Conservation (phyloP, 37 sponge, comb jelly and placozoan genomes). For the Halisarca cf. caerulea region DNA sequence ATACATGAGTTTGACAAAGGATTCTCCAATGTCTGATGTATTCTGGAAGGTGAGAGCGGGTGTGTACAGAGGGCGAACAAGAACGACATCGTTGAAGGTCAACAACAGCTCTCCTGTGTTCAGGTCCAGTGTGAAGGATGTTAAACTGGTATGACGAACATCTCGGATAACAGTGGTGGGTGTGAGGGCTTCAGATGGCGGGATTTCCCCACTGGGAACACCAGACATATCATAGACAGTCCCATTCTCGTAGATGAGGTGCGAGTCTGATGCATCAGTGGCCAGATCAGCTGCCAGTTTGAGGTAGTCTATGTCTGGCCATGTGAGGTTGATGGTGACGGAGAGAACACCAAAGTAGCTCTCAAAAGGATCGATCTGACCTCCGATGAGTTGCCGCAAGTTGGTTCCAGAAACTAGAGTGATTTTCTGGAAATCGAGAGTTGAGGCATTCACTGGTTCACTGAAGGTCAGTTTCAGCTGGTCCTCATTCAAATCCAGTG, state of each 20-base stretch:
- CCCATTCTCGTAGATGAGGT: slow-evolving; percentile 40
- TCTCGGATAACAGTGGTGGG: slow-evolving; percentile 57
- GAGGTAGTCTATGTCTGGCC: slow-evolving; percentile 76
- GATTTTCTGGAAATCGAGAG: slow-evolving; percentile 39
- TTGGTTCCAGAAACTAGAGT: slow-evolving; percentile 56
- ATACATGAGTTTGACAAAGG: slow-evolving; percentile 50
- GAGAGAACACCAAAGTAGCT: slow-evolving; percentile 64
- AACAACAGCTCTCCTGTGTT: slow-evolving; percentile 69
- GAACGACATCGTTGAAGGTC: slow-evolving; percentile 93
- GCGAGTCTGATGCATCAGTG: slow-evolving; percentile 51
- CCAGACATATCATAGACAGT: slow-evolving; percentile 80
- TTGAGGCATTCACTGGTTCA: slow-evolving; percentile 79
- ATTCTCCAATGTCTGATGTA: background rate
- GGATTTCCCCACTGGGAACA: slow-evolving; percentile 47
- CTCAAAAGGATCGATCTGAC: slow-evolving; percentile 20
- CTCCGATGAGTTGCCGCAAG: slow-evolving; percentile 59
- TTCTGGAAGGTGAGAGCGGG: slow-evolving; percentile 74
- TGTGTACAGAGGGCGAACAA: slow-evolving; percentile 65
- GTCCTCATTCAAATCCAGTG: slow-evolving; percentile 66
- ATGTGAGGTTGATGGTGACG: slow-evolving; percentile 58
- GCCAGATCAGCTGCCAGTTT: slow-evolving; percentile 75
- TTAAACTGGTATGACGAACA: slow-evolving; percentile 53
- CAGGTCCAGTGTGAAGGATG: slow-evolving; percentile 78
- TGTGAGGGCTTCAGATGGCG: slow-evolving; percentile 27
- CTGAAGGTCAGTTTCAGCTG: slow-evolving; percentile 62